Evolutionary conservation across 1,140 invertebrate genomes (phyloP).

Genomic region (Reticulitermes speratus): DNA sequence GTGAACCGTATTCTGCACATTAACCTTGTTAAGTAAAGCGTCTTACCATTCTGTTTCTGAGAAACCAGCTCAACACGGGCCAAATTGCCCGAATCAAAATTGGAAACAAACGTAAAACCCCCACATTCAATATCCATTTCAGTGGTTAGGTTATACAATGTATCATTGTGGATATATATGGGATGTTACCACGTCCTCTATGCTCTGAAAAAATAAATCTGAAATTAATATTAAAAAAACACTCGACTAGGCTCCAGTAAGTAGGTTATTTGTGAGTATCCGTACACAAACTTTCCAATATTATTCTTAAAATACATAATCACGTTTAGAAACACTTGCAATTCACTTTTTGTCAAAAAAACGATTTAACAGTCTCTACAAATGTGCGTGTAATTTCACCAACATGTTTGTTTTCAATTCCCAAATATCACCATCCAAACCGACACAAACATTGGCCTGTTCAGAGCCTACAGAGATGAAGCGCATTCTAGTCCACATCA

Average conservation of each 20-base stretch:
- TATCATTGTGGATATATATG: not conserved
- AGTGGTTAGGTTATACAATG: not conserved
- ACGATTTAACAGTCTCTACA: not conserved
- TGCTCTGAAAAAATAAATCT: not conserved
- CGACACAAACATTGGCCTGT: not conserved
- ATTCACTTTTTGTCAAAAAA: not conserved
- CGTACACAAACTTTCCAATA: not conserved
- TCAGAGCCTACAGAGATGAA: not conserved
- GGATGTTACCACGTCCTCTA: not conserved
- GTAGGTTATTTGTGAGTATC: not conserved
- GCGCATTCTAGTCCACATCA: not conserved
- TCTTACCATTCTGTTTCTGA: constrained; percentile 25
- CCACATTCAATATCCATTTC: constrained; percentile 31
- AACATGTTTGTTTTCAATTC: not conserved
- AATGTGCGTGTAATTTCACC: not conserved
- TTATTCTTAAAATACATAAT: not conserved
- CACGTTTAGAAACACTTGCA: not conserved
- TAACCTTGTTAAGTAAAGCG: not conserved
- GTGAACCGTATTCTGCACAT: not conserved
- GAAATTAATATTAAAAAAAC: not conserved
- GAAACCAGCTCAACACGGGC: constrained; percentile 32
- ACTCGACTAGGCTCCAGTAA: not conserved
- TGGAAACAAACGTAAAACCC: constrained; percentile 33
- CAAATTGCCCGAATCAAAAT: constrained; percentile 34
- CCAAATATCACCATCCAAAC: not conserved